Evolutionary conservation across 1,140 invertebrate species (phyloP).

Genomic region (Sarcophaga bullata): DNA sequence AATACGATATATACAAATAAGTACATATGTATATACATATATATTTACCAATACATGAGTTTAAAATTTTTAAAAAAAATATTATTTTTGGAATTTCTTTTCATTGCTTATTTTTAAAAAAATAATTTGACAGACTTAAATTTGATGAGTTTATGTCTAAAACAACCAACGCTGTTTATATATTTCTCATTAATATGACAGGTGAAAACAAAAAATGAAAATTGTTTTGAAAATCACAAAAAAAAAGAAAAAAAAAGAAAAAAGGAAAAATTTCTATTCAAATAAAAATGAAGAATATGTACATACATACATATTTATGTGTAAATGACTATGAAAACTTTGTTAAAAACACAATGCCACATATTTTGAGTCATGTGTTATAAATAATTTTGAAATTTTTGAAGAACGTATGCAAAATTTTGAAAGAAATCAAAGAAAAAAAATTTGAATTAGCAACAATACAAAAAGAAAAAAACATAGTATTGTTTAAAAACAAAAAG

Average conservation of each 20-base stretch:
- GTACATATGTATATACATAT: too few relatives aligned
- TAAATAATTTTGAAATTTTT: background rate
- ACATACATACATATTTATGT: background rate
- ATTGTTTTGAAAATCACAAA: background rate
- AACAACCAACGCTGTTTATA: background rate
- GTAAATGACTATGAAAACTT: background rate
- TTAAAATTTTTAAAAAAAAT: too few relatives aligned
- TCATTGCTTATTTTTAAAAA: too few relatives aligned
- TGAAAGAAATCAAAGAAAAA: background rate
- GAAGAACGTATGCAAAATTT: background rate
- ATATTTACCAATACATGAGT: too few relatives aligned
- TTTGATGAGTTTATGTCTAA: too few relatives aligned
- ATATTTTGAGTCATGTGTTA: background rate
- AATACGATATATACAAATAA: too few relatives aligned
- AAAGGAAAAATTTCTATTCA: background rate
- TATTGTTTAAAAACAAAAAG: too few relatives aligned
- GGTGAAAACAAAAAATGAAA: slow-evolving; percentile 16
- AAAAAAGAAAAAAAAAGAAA: too few relatives aligned
- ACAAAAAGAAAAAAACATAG: background rate
- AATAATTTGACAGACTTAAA: too few relatives aligned
- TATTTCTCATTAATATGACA: slow-evolving; percentile 2
- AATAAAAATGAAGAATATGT: background rate
- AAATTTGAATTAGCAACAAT: background rate
- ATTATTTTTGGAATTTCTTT: too few relatives aligned
- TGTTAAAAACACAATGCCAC: background rate